Conservation (phyloP, 2,113 vertebrate species). For the Xenus cinereus region DNA sequence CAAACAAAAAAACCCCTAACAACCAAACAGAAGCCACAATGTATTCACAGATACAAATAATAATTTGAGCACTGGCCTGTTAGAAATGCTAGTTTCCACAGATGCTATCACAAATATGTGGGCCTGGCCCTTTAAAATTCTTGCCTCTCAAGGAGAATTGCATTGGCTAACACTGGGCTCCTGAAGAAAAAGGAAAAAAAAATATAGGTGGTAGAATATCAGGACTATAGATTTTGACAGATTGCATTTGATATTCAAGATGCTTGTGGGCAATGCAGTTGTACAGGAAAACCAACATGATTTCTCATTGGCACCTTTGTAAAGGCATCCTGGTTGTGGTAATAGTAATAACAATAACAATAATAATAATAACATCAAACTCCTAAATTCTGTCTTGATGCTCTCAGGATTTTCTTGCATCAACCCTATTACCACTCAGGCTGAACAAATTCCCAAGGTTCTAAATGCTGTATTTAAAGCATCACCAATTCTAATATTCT, state of each 20-base stretch:
- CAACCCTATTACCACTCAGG: not conserved
- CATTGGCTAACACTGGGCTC: not conserved
- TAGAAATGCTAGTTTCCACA: not conserved
- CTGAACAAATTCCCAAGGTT: not conserved
- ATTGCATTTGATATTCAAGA: not conserved
- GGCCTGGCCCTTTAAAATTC: not conserved
- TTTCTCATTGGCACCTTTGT: not conserved
- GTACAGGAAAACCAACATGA: not conserved
- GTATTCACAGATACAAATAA: not conserved
- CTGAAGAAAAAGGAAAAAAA: not conserved
- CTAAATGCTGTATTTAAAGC: not conserved
- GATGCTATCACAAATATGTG: not conserved
- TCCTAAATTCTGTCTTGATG: not conserved
- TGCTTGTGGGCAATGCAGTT: not conserved
- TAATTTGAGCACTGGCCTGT: not conserved
- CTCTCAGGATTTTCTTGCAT: not conserved
- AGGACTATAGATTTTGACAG: not conserved
- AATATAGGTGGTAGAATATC: not conserved
- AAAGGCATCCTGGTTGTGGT: not conserved
- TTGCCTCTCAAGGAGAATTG: not conserved
- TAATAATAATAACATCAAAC: not conserved
- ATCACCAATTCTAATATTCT: not conserved
- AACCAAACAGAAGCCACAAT: not conserved
- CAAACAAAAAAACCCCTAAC: not conserved
- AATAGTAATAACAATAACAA: not conserved